A percentile compares a stretch with the other conserved stretches of the same genome.
phyloP scores from a whole-genome alignment of 2,888 invertebrate genomes.

The Stenolophus ochropezus region DNA sequence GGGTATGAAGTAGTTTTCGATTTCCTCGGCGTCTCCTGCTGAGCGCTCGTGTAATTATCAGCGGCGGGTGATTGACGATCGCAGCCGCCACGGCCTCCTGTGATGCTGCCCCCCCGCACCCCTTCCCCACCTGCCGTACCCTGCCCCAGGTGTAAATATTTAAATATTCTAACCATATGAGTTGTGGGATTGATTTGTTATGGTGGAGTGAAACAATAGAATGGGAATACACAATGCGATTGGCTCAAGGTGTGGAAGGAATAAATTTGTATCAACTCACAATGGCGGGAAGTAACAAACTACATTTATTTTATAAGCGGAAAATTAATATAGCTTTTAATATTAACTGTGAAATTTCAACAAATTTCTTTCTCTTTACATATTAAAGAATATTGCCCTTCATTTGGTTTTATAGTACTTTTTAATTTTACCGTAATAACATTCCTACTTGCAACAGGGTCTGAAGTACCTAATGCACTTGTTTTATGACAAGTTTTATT shows the following conservation, averaged over 20 bases:
- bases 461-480: too few relatives aligned
- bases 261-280: background rate
- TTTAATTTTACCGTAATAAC: too few relatives aligned
- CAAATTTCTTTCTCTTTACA: too few relatives aligned
- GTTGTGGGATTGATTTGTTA: slow-evolving; percentile 13
- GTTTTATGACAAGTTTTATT: too few relatives aligned
- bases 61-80: slow-evolving; percentile 68
- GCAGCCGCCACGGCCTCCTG: slow-evolving; percentile 62
- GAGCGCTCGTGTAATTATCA: slow-evolving; percentile 67
- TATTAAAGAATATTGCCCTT: too few relatives aligned
- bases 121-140: background rate
- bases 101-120: background rate
- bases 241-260: background rate
- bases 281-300: background rate
- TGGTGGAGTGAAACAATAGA: slow-evolving; percentile 25
- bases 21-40: slow-evolving; percentile 66
- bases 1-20: slow-evolving; percentile 67
- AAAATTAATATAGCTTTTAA: too few relatives aligned
- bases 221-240: background rate
- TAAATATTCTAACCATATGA: slow-evolving; percentile 25
- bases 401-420: too few relatives aligned
- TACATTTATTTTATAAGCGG: background rate
- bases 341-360: too few relatives aligned
- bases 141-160: slow-evolving; percentile 31
- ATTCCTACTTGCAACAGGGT: too few relatives aligned